Evolutionary conservation across 2,888 invertebrate species (phyloP), one percentile per base, ranked within the genome.

Genomic region (Plagodis dolabraria): DNA sequence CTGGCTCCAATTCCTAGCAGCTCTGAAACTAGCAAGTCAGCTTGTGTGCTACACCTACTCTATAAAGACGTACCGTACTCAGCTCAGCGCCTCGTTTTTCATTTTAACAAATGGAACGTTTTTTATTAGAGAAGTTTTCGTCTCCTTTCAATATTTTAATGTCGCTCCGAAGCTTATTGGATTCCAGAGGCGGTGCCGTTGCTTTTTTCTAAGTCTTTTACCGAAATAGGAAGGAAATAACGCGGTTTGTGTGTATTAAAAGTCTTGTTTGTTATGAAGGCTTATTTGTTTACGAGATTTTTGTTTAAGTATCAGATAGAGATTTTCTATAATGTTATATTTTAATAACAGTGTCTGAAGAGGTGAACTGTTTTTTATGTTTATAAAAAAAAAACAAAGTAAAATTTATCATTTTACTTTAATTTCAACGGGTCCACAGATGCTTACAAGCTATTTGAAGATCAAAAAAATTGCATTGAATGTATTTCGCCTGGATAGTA

Each of bases 111-210:
- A 84, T 80, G 77, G 80, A 74, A 68, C 75, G 71, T 79, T 86
- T 86, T 84, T 85, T 86, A 86, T 85, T 84, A 79, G 77, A 75
- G 80, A 86, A 85, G 73, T 86, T 86, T 77, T 74, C 72, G 79
- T 74, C 77, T 76, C 76, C 75, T 80, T 81, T 78, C 80, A 79
- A 82, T 83, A 85, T 82, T 80, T 85, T 81, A 82, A 80, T 76
- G 79, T 75, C 74, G 60, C 58, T 49, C 64, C 67, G 65, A 57
- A 67, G 74, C 76, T 82, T 84, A 84, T 84, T 84, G 83, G 80
- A 83, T 83, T 81, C 76, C 58, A 42, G 51, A 33, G 52, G 51
- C 53, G 50, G 50, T 45, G 48, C 53, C 47, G 58, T 54, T 60
- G 58, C 58, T 63, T 57, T 55, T 52, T 53, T 50, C 51, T 51